Conservation (phyloP, 2,888 invertebrate species). For the Cistogaster globosa region DNA sequence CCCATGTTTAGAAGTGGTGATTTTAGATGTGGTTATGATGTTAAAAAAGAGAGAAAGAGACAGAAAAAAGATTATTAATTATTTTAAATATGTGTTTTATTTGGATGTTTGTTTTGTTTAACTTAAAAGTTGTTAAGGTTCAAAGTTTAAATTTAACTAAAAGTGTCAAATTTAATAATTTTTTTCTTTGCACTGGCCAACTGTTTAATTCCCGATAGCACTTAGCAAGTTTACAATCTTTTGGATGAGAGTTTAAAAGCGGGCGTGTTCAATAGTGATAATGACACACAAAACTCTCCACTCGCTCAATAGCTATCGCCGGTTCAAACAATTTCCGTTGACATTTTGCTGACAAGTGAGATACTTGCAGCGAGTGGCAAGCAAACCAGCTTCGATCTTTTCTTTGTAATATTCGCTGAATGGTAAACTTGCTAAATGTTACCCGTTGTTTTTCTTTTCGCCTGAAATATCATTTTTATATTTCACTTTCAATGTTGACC, state of each 20-base stretch:
- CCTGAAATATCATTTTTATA: not conserved
- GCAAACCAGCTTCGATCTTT: too few species aligned
- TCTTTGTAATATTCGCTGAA: too few species aligned
- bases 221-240: too few species aligned
- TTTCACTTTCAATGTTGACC: not conserved
- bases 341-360: too few species aligned
- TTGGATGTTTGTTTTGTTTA: not conserved
- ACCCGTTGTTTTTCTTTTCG: not conserved
- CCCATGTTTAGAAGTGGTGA: not conserved
- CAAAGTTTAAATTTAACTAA: not conserved
- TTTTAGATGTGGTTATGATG: not conserved
- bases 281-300: too few species aligned
- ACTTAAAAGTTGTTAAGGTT: not conserved
- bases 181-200: constrained; percentile 22
- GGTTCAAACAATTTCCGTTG: too few species aligned
- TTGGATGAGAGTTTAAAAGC: too few species aligned
- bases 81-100: not conserved
- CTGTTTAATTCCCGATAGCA: not conserved
- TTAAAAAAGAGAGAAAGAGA: constrained; percentile 12
- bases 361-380: too few species aligned
- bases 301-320: too few species aligned
- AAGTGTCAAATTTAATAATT: constrained; percentile 13
- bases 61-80: not conserved
- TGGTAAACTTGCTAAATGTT: not conserved
- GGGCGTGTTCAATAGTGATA: too few species aligned